Conservation (phyloP, 30 jellyfish, hydroid and myxozoan species). For the Rhopilema esculentum region DNA sequence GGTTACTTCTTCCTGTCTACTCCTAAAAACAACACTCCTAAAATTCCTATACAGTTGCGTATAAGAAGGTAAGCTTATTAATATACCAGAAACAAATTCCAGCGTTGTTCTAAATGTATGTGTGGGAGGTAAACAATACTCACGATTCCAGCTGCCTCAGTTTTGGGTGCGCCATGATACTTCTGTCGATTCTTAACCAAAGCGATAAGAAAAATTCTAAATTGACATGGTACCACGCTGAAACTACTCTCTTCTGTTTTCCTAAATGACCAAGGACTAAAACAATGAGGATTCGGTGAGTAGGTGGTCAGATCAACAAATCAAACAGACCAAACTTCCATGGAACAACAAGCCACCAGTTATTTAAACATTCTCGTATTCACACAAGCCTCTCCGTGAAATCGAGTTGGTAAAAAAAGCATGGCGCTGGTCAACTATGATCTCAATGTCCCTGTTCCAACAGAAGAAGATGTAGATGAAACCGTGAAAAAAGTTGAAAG, state of each 20-base stretch:
- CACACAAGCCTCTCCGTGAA: neutral
- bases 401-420: neutral
- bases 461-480: slow-evolving; percentile 26
- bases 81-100: neutral
- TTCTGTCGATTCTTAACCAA: neutral
- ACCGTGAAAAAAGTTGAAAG: slow-evolving; percentile 48
- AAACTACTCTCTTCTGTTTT: neutral
- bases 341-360: slow-evolving; percentile 38
- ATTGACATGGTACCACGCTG: neutral
- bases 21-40: no score
- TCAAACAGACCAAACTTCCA: slow-evolving; percentile 4
- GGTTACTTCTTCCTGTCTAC: no score
- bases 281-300: neutral
- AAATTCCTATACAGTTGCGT: no score
- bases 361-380: neutral
- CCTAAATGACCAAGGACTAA: neutral
- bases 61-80: neutral
- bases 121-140: slow-evolving; percentile 7
- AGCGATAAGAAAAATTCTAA: neutral
- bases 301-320: slow-evolving; percentile 15
- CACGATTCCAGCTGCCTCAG: slow-evolving; percentile 81
- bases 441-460: slow-evolving; percentile 57
- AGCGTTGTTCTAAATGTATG: neutral
- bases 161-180: slow-evolving; percentile 65
- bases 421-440: slow-evolving; percentile 59